Evolutionary conservation across 2,797 vertebrate genomes (phyloP), one percentile per base, ranked within the genome.

Genomic region (Tragelaphus oryx): DNA sequence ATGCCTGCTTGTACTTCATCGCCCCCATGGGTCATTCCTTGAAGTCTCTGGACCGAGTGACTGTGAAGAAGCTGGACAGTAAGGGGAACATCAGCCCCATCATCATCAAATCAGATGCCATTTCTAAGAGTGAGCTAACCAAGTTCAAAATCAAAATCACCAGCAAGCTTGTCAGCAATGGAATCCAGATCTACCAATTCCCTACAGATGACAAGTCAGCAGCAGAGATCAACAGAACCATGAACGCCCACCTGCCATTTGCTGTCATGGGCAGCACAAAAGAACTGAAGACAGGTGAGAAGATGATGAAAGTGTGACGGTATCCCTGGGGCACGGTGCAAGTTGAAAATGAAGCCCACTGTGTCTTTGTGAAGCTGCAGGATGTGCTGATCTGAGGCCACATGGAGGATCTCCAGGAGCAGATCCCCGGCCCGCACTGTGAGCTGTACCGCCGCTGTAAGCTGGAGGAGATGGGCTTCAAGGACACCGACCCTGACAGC

Each of bases 71-170:
- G 96, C 99, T 99, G 12, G 99, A 99, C 97, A 99, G 99, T 98
- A 99, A 99, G 99, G 99, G 99, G 96, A 99, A 99, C 97, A 99
- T 99, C 95, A 99, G 99, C 95, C 99, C 99, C 80, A 99, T 99
- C 94, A 99, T 99, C 95, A 99, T 99, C 97, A 99, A 99, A 97
- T 99, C 99, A 5, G 99, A 99, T 90, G 99, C 99, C 96, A 99
- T 99, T 98, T 99, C 99, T 96, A 99, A 99, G 98, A 99, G 99
- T 18, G 99, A 99, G 97, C 98, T 99, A 97, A 99, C 99, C 33
- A 99, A 99, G 98, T 99, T 99, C 98, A 99, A 99, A 98, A 99
- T 99, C 94, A 99, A 99, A 98, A 99, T 99, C 98, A 99, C 99
- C 95, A 99, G 99, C 3, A 99, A 99, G 94, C 98, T 99, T 87